A percentile compares a stretch with the other conserved stretches of the same genome.
These are phyloP conservation scores for Iphiclides podalirius DNA, from an alignment of 2,888 invertebrate species.

Conservation along the genomic window DNA sequence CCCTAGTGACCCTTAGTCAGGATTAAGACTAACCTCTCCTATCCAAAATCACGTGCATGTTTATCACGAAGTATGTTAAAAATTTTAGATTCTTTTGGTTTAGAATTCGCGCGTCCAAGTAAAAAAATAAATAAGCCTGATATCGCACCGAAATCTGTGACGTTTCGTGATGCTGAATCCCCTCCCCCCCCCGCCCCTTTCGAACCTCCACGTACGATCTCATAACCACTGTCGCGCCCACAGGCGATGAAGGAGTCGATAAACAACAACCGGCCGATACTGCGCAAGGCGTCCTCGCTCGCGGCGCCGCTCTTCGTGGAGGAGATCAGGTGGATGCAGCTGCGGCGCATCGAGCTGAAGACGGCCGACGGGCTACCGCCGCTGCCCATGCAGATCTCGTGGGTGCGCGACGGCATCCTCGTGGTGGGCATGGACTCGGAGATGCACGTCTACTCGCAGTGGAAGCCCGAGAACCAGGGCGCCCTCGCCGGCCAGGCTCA, in stretches of 20 bases:
- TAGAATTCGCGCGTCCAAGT: too few relatives aligned
- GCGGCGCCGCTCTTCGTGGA: conserved; percentile 94
- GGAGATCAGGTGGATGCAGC: conserved; percentile 97
- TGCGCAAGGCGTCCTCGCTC: conserved; percentile 94
- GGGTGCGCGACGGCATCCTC: conserved; percentile 98
- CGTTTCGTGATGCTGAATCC: too few relatives aligned
- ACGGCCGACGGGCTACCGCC: conserved; percentile 98
- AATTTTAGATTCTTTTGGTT: too few relatives aligned
- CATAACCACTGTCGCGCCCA: too few relatives aligned
- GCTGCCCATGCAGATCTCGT: conserved; percentile 98
- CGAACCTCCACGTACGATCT: too few relatives aligned
- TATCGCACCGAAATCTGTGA: too few relatives aligned
- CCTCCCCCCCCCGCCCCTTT: too few relatives aligned
- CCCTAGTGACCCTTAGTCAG: too few relatives aligned
- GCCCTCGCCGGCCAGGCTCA: conserved; percentile 48
- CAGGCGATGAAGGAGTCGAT: conserved; percentile 92
- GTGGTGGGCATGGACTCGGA: conserved; percentile 99
- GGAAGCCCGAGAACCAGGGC: conserved; percentile 87
- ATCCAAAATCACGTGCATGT: too few relatives aligned
- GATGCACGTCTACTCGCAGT: conserved; percentile 99
- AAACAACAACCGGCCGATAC: conserved; percentile 89
- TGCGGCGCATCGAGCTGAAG: conserved; percentile 92
- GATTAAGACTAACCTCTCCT: too few relatives aligned
- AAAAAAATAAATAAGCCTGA: too few relatives aligned
- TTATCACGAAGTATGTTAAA: too few relatives aligned